Evolutionary conservation across 2,113 vertebrate genomes (phyloP).

Genomic region (Mellivora capensis): DNA sequence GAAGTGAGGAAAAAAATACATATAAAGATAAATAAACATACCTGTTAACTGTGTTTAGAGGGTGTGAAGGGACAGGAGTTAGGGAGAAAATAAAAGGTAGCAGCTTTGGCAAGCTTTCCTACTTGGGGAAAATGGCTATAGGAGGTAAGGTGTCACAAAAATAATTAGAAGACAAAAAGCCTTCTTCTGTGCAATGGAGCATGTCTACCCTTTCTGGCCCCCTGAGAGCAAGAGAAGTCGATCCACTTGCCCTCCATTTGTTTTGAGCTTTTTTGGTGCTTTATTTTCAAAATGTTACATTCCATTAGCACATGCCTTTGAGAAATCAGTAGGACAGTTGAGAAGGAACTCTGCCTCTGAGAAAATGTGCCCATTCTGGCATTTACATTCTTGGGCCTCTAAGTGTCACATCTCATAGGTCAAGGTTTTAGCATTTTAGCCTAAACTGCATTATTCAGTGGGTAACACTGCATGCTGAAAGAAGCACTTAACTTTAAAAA

Average conservation of each 20-base stretch:
- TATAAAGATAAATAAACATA: background rate
- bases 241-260: background rate
- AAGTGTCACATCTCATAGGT: background rate
- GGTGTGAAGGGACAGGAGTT: background rate
- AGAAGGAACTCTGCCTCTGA: background rate
- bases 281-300: background rate
- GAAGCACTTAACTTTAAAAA: background rate
- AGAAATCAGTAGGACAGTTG: background rate
- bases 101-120: background rate
- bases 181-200: background rate
- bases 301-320: background rate
- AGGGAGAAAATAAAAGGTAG: background rate
- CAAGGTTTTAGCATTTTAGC: background rate
- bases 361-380: background rate
- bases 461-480: background rate
- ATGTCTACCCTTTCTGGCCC: background rate
- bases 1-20: background rate
- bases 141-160: background rate
- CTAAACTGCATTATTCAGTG: background rate
- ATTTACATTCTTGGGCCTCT: background rate
- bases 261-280: background rate
- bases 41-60: background rate
- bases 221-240: background rate
- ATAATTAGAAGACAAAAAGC: background rate
- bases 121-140: background rate